Conservation (phyloP, 2,113 vertebrate genomes). For the Aegotheles bennettii region DNA sequence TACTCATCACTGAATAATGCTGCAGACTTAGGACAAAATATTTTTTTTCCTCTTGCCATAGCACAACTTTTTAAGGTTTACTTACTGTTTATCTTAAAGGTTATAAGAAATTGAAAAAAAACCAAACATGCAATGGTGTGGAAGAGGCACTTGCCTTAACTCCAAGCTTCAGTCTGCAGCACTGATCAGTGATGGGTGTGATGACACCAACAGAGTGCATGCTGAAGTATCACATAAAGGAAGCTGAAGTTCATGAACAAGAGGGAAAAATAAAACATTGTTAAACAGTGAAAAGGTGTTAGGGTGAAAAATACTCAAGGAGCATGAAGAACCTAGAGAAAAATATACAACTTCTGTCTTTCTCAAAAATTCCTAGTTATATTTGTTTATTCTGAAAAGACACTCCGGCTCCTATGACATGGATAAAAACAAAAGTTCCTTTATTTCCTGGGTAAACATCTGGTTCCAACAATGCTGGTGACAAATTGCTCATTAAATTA, state of each 20-base stretch:
- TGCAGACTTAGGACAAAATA: background rate
- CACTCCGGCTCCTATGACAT: background rate
- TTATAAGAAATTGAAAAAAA: conserved; percentile 4
- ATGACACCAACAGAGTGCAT: conserved; percentile 61
- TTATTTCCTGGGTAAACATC: background rate
- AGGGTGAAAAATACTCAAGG: conserved; percentile 15
- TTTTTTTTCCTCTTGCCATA: background rate
- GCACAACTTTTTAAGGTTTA: background rate
- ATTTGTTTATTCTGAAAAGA: background rate
- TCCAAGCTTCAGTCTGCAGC: conserved; percentile 65
- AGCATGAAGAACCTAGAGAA: background rate
- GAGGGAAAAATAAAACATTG: conserved; percentile 60
- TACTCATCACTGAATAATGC: conserved; percentile 57
- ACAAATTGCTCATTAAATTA: background rate
- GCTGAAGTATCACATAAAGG: conserved; percentile 65
- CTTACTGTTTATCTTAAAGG: conserved; percentile 6
- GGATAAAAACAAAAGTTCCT: background rate
- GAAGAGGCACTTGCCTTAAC: conserved; percentile 66
- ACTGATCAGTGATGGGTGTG: conserved; percentile 62
- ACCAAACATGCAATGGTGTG: conserved; percentile 41
- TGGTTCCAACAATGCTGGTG: background rate
- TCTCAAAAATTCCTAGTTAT: background rate
- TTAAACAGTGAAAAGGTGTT: conserved; percentile 27
- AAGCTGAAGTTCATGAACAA: conserved; percentile 55
- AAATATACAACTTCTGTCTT: background rate